Evolutionary conservation across 92 coral and sea anemone genomes (phyloP), one percentile per base, ranked within the genome.

Genomic region (Porites lobata): DNA sequence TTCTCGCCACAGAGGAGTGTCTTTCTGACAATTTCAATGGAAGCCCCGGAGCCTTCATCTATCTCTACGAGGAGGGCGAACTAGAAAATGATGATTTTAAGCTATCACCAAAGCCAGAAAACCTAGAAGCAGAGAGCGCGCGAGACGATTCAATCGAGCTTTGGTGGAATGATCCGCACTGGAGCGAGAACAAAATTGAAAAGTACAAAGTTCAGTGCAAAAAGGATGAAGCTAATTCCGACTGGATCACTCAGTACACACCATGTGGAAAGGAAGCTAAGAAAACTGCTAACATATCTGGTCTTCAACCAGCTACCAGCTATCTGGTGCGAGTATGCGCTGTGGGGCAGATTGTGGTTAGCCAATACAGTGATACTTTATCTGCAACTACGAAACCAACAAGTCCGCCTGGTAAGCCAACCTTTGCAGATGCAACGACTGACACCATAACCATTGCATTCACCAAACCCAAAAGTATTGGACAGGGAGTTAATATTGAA

Each of bases 1-100:
- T 87, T 59, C 72, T 87, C 77, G 86, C 81, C 68, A 87, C 91
- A 47, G 91, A 87, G 22, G 81, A 80, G 10, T 57, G 50, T 20
- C n/a, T 79, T 1, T 24, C 26, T 24, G 26, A 24, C 26, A 24
- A 24, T 24, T 24, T 24, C 26, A 24, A 1, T 24, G 56, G 29
- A 26, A 21, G n/a, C 21, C 29, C 74, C 17, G 74, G 17, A 69
- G 43, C 12, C 43, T 24, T 24, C 26, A 24, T 24, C 26, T 24
- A 1, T 24, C 26, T 24, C 1, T 24, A 21, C 22, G 22, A 21
- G 22, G 22, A 21, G 22, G 22, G 22, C 22, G 22, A 21, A 21
- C 22, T 21, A 24, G 26, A 24, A 50, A 69, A 50, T 50, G 74
- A 69, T 24, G 26, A 1, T 24, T 24, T 24, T 24, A 24, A 24